These are phyloP conservation scores for Anser brachyrhynchus DNA, from an alignment of 2,113 vertebrate genomes.

Conservation along the genomic window DNA sequence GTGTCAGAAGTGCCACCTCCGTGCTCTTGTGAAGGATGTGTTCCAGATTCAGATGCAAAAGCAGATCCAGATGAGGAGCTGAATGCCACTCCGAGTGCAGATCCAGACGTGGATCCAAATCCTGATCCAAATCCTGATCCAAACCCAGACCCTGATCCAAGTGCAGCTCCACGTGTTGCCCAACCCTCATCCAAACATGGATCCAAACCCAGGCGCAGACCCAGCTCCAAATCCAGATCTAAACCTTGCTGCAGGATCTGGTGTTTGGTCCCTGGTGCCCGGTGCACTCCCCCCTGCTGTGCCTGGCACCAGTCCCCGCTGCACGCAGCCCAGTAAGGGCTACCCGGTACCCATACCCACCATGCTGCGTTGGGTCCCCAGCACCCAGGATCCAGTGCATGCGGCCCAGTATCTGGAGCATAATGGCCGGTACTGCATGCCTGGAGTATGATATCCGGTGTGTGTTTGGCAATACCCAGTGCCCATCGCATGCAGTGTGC, in stretches of 20 bases:
- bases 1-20: background rate
- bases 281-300: accelerated
- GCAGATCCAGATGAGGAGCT: background rate
- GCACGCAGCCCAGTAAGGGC: too few species aligned
- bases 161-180: background rate
- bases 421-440: too few species aligned
- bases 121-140: background rate
- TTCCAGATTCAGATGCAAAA: background rate
- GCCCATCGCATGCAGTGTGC: background rate
- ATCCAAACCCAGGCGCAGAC: background rate
- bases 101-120: background rate
- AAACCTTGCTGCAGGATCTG: background rate
- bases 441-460: too few species aligned
- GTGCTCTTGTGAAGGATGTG: background rate
- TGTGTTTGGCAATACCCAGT: background rate
- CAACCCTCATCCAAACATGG: background rate
- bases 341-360: background rate
- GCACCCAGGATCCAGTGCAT: background rate
- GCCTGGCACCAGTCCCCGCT: background rate
- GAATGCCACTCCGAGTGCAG: background rate
- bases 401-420: background rate
- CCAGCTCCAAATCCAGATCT: background rate
- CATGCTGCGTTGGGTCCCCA: background rate
- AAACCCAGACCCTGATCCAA: background rate
- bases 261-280: background rate